Percentiles rank a stretch among this genome's conserved stretches.
phyloP scores from a whole-genome alignment of 2,113 vertebrate species.

The Xiphophorus hellerii region DNA sequence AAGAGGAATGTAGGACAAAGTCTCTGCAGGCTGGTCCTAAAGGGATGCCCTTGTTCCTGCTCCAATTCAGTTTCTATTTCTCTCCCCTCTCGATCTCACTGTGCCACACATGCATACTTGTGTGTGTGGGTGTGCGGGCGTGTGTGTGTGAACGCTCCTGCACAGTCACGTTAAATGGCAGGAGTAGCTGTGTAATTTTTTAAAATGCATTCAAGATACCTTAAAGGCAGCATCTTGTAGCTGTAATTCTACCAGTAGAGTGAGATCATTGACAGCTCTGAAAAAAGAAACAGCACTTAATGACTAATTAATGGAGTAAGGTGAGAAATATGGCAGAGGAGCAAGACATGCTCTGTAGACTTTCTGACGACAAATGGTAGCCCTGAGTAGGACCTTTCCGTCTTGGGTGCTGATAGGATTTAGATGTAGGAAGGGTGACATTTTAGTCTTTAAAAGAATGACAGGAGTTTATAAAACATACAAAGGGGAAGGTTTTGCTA shows the following conservation, averaged over 20 bases:
- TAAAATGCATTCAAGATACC: conserved; percentile 14
- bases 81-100: conserved; percentile 35
- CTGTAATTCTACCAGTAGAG: conserved; percentile 61
- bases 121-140: not conserved
- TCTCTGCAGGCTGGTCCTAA: conserved; percentile 69
- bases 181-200: not conserved
- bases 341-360: conserved; percentile 43
- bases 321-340: conserved; percentile 67
- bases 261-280: conserved; percentile 56
- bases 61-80: conserved; percentile 72
- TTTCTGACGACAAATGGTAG: conserved; percentile 23
- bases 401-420: conserved; percentile 20
- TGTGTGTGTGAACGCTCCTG: conserved; percentile 24
- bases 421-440: conserved; percentile 19
- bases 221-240: conserved; percentile 17
- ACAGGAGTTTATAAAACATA: not conserved
- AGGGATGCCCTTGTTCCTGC: conserved; percentile 79
- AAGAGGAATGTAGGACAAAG: conserved; percentile 76
- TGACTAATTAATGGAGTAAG: conserved; percentile 72
- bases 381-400: conserved; percentile 44
- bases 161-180: conserved; percentile 51
- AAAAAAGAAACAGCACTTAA: conserved; percentile 61
- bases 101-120: conserved; percentile 26
- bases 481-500: not conserved
- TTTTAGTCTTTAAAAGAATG: conserved; percentile 7